phyloP scores from a whole-genome alignment of 2,888 invertebrate genomes.

The Pseudococcus viburni region DNA sequence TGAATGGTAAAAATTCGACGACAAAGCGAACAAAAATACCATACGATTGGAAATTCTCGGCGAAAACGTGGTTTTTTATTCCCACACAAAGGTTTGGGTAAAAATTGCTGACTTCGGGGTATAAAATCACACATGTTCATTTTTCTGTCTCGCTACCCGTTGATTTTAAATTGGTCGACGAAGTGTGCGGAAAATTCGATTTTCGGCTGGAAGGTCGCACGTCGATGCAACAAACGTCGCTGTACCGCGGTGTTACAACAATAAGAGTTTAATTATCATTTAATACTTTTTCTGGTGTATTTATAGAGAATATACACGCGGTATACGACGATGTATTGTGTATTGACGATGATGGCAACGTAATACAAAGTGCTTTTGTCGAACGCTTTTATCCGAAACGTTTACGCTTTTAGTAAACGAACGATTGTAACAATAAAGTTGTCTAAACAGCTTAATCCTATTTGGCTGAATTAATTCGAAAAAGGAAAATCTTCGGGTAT shows the following conservation, averaged over 20 bases:
- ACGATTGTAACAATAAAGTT: conserved; percentile 38
- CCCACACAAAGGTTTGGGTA: background rate
- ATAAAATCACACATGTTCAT: background rate
- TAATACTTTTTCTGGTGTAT: conserved; percentile 11
- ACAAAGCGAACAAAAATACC: background rate
- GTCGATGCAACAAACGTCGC: background rate
- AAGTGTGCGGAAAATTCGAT: background rate
- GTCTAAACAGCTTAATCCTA: conserved; percentile 57
- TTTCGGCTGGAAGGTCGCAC: background rate
- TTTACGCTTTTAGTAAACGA: conserved; percentile 45
- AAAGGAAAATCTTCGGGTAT: conserved; percentile 6
- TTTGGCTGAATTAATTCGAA: conserved; percentile 27
- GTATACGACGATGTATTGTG: background rate
- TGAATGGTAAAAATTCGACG: background rate
- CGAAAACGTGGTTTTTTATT: background rate
- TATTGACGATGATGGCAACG: background rate
- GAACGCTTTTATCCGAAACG: conserved; percentile 18
- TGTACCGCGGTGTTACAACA: background rate
- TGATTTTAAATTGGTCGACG: background rate
- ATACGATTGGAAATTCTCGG: background rate
- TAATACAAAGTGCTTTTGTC: background rate
- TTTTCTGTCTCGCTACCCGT: background rate
- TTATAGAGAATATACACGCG: background rate
- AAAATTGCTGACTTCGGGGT: background rate
- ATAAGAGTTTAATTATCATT: conserved; percentile 54